Evolutionary conservation across 2,113 vertebrate species (phyloP), one percentile per base, ranked within the genome.

Genomic region (Eudorcas thomsonii): DNA sequence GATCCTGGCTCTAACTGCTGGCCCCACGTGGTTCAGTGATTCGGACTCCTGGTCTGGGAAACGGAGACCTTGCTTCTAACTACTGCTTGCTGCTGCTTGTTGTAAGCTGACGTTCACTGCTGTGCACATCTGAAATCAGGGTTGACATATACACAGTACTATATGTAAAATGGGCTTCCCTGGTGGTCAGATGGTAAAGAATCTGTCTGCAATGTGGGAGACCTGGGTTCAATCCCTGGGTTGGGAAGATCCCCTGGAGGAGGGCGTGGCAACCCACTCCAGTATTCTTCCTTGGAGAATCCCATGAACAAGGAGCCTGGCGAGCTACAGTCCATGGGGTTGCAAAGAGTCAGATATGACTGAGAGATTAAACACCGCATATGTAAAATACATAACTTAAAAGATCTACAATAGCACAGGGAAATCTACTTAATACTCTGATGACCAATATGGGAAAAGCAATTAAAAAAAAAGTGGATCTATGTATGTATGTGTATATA

Each of bases 171-270:
- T 36, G 19, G 67, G 67, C n/a, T 71, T 36, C 67, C 19, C 9
- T 71, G 19, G 67, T 71, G n/a, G n/a, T 71, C n/a, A 71, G n/a
- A 36, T 71, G n/a, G 19, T 36, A 71, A 71, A 71, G 67, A 71
- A 36, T 36, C 9, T 36, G 9, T 5, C 64, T 71, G 19, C 10
- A 36, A 12, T 21, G 9, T 0, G 9, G 5, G 67, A 71, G 19
- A 71, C n/a, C 9, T 36, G 67, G 64, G 13, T 62, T 62, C 30
- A 14, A 16, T 62, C 60, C 14, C 14, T 62, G 28, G 30, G 19
- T 71, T 71, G 64, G 64, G 64, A 36, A 71, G 64, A 71, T 36
- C 17, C 64, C 64, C 19, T 36, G n/a, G n/a, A 71, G 64, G 19
- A 71, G 17, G 64, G 2, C 4, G 5, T 36, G n/a, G 64, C 64